Evolutionary conservation across 2,888 invertebrate species (phyloP).

Genomic region (Sceliomorpha sp.): DNA sequence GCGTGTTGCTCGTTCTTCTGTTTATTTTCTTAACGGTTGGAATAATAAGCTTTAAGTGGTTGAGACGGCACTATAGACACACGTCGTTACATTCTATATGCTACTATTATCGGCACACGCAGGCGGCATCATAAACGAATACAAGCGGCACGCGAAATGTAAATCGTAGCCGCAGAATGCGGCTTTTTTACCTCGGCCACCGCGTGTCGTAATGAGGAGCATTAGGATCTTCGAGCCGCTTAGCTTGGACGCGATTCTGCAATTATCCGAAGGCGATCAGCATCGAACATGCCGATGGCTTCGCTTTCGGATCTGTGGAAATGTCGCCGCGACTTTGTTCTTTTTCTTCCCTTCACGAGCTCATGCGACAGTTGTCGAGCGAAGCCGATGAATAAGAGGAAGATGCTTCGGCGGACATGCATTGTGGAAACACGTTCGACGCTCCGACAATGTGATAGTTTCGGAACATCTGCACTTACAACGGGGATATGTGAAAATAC

Average conservation of each 20-base stretch:
- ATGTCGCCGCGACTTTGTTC: conserved; percentile 16
- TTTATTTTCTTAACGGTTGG: conserved; percentile 77
- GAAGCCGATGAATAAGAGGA: conserved; percentile 39
- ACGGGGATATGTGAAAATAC: conserved; percentile 17
- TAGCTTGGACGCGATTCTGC: conserved; percentile 28
- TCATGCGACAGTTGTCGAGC: conserved; percentile 61
- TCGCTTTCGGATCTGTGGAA: conserved; percentile 39
- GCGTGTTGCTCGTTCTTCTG: conserved; percentile 51
- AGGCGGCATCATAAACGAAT: conserved; percentile 40
- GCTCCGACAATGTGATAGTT: conserved; percentile 38
- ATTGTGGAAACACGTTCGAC: conserved; percentile 52
- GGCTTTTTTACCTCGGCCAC: conserved; percentile 28
- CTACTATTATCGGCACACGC: conserved; percentile 40
- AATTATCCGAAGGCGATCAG: conserved; percentile 37
- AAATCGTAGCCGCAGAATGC: conserved; percentile 27
- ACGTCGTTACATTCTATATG: conserved; percentile 34
- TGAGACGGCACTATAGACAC: conserved; percentile 34
- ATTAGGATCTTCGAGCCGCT: conserved; percentile 50
- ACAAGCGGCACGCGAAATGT: conserved; percentile 50
- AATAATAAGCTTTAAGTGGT: conserved; percentile 69
- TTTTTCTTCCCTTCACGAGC: conserved; percentile 45
- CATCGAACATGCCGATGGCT: conserved; percentile 27
- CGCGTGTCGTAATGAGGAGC: conserved; percentile 51
- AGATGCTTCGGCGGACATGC: conserved; percentile 31
- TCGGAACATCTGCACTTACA: conserved; percentile 14